Evolutionary conservation across 2,113 vertebrate species (phyloP).

Genomic region (Leucoraja erinaceus): DNA sequence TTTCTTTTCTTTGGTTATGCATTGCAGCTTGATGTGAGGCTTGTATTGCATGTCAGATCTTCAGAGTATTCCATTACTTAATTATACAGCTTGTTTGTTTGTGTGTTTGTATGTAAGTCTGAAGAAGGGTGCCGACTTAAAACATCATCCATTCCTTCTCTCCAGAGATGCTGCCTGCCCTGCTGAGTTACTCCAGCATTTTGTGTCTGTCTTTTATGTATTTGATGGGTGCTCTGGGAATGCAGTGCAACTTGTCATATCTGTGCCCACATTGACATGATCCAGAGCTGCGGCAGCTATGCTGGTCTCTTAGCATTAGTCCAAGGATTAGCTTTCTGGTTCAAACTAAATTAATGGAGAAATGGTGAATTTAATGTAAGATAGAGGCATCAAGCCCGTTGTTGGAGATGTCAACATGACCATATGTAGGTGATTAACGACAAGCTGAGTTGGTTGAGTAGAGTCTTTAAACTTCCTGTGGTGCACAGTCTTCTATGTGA

Average conservation of each 20-base stretch:
- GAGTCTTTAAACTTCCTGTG: not conserved
- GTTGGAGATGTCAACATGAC: not conserved
- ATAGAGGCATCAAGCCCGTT: not conserved
- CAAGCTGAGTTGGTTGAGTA: not conserved
- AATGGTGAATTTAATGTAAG: not conserved
- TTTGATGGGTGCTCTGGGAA: not conserved
- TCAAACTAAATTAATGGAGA: not conserved
- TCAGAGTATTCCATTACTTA: not conserved
- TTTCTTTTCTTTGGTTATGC: not conserved
- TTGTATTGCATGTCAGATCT: not conserved
- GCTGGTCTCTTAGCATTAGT: not conserved
- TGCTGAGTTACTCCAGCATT: too few relatives aligned
- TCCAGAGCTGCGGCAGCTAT: not conserved
- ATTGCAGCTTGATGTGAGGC: not conserved
- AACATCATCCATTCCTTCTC: too few relatives aligned
- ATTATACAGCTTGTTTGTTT: not conserved
- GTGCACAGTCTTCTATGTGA: not conserved
- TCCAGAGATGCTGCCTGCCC: too few relatives aligned
- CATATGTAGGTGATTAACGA: not conserved
- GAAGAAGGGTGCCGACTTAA: too few relatives aligned
- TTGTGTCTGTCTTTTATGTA: too few relatives aligned
- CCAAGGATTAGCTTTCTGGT: not conserved
- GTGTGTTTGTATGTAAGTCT: not conserved
- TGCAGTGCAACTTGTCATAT: not conserved
- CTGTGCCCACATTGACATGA: not conserved